Evolutionary conservation across 2,113 vertebrate genomes (phyloP), one percentile per base, ranked within the genome.

Genomic region (Fregetta grallaria): DNA sequence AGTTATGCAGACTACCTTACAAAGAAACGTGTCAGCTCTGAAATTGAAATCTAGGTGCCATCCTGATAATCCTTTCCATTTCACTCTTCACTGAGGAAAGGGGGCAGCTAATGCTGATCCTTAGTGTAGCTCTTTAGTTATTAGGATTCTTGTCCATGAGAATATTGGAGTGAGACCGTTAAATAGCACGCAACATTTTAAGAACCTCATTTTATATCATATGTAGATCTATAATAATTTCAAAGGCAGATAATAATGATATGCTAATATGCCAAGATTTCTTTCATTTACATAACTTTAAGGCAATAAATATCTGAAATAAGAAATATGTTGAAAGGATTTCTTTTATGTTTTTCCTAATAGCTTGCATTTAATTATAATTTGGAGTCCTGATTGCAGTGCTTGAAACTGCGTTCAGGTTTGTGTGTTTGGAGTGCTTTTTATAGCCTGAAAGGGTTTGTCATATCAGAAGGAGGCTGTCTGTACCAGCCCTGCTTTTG

Each of bases 311-410:
- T 86, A 74, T 66, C 62, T 77, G 92, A 88, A 91, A 92, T 68
- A 61, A 78, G 49, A 63, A 71, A 58, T 49, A 21, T 29, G 45
- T 59, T 77, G 56, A 74, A 95, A 91, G 40, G 8, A 1, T 90
- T 94, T 92, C 62, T 95, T 96, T 92, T 74, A 93, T 75, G 56
- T 93, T 90, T 90, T 96, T 85, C 68, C 38, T 92, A 89, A 96
- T 96, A 93, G 58, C 86, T 93, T 94, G 44, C 65, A 55, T 94
- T 95, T 95, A 92, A 74, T 97, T 93, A 76, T 61, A 87, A 86
- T 91, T 87, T 93, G 47, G 71, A 91, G 49, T 34, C 42, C 63
- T 92, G 71, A 82, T 79, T 86, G 63, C 80, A 83, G 50, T 90
- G 42, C 68, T 95, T 91, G 88, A 78, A 90, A 73, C 20, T 78